These are phyloP conservation scores for Drosophila aldrichi DNA, from an alignment of 2,888 invertebrate species.

Conservation along the genomic window DNA sequence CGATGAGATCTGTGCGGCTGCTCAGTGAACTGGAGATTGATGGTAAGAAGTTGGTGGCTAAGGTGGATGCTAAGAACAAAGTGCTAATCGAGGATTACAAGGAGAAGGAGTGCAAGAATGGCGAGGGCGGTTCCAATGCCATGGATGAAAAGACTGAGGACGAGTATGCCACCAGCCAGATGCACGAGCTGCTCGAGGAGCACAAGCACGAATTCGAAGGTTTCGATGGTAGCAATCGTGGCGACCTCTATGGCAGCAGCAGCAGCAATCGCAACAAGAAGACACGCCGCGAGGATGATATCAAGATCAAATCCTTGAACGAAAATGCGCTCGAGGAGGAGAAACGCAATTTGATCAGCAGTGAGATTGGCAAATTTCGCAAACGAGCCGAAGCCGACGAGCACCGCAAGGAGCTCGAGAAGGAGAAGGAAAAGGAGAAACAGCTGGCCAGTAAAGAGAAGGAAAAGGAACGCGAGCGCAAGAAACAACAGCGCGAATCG, in stretches of 20 bases:
- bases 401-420: conserved; percentile 86
- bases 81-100: conserved; percentile 97
- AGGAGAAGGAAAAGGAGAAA: conserved; percentile 85
- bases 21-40: conserved; percentile 97
- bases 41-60: conserved; percentile 96
- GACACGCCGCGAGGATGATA: conserved; percentile 78
- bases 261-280: conserved; percentile 71
- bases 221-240: conserved; percentile 73
- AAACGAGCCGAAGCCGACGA: conserved; percentile 90
- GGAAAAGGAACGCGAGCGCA: conserved; percentile 86
- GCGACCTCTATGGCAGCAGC: conserved; percentile 71
- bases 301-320: conserved; percentile 88
- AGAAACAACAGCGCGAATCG: conserved; percentile 84
- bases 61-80: conserved; percentile 99
- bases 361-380: conserved; percentile 98
- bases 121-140: conserved; percentile 85
- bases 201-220: conserved; percentile 86
- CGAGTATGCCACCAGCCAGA: conserved; percentile 90
- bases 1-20: conserved; percentile 95
- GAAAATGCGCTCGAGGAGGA: conserved; percentile 98
- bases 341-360: conserved; percentile 97
- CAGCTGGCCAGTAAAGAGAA: conserved; percentile 83
- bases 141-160: conserved; percentile 88
- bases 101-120: conserved; percentile 88
- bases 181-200: conserved; percentile 92